Evolutionary conservation across 2,113 vertebrate species (phyloP).

Genomic region (Melanostigma gelatinosum): DNA sequence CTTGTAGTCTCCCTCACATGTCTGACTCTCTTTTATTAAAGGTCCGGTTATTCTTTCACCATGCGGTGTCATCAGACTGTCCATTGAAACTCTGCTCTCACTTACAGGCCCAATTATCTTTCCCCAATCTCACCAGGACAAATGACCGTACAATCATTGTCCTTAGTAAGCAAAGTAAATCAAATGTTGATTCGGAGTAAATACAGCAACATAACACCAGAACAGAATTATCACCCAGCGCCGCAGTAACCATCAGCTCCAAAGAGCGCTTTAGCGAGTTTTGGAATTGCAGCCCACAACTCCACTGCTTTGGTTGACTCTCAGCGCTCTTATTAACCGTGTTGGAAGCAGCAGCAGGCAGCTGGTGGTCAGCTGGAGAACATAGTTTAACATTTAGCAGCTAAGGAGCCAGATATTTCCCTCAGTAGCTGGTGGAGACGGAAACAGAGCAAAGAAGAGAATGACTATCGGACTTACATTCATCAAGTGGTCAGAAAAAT

Average conservation of each 20-base stretch:
- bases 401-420: not conserved
- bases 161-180: not conserved
- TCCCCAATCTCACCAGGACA: no score
- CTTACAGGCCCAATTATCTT: no score
- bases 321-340: not conserved
- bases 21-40: not conserved
- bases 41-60: not conserved
- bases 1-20: not conserved
- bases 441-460: not conserved
- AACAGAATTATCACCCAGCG: not conserved
- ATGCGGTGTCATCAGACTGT: not conserved
- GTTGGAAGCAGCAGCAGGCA: not conserved
- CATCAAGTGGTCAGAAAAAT: not conserved
- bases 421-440: not conserved
- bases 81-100: not conserved
- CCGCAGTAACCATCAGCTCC: no score
- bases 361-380: not conserved
- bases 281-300: not conserved
- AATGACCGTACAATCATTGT: not conserved
- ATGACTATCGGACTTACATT: not conserved
- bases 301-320: not conserved
- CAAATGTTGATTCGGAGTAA: not conserved
- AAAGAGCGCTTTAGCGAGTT: not conserved
- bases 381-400: not conserved
- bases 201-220: not conserved